phyloP scores from a whole-genome alignment of 64 coral and sea anemone species.

The Catalaphyllia jardinei region DNA sequence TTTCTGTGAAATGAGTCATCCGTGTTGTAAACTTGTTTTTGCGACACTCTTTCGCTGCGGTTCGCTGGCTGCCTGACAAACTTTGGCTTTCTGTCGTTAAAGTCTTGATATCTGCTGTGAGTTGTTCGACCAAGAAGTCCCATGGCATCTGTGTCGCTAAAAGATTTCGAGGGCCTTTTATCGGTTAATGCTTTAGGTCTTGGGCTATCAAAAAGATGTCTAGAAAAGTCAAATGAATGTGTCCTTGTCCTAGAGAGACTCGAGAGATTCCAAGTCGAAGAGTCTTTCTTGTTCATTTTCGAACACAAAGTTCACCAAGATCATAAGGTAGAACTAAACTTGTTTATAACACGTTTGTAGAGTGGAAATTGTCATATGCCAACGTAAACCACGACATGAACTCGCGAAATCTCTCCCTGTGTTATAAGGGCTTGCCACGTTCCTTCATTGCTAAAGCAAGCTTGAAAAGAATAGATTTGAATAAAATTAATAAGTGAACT shows the following conservation, averaged over 20 bases:
- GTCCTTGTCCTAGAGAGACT: neutral
- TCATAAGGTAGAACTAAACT: neutral
- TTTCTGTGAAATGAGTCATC: slow-evolving; percentile 22
- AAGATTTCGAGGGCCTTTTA: slow-evolving; percentile 11
- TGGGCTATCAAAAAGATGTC: neutral
- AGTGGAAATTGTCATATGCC: too few species aligned
- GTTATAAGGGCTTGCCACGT: neutral
- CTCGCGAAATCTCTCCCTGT: too few species aligned
- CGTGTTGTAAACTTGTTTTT: neutral
- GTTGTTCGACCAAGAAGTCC: neutral
- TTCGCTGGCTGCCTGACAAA: neutral
- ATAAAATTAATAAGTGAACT: neutral
- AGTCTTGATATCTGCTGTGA: neutral
- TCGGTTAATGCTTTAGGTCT: neutral
- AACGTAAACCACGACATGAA: too few species aligned
- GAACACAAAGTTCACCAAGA: neutral
- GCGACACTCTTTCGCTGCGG: neutral
- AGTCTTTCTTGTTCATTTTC: neutral
- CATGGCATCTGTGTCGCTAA: slow-evolving; percentile 19
- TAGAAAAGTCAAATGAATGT: slow-evolving; percentile 29
- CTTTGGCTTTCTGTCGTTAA: neutral
- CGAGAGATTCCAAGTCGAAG: neutral
- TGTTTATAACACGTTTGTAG: too few species aligned
- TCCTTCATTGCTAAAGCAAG: neutral
- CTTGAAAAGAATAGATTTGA: neutral